Evolutionary conservation across 2,888 invertebrate genomes (phyloP).

Genomic region (Petrophora chlorosata): DNA sequence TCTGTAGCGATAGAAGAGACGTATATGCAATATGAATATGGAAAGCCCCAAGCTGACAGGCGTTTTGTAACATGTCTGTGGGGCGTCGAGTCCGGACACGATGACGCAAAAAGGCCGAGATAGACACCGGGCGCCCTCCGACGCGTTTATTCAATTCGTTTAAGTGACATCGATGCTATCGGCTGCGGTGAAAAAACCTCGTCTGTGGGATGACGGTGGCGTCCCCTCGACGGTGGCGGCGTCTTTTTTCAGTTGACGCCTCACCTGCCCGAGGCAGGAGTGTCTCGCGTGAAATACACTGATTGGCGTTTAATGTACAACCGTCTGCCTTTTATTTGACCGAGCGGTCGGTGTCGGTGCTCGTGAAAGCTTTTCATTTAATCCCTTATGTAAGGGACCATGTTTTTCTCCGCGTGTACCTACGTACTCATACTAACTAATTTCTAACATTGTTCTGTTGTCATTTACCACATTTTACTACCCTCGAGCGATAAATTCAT

Average conservation of each 20-base stretch:
- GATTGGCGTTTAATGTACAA: constrained; percentile 71
- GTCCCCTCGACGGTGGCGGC: constrained; percentile 56
- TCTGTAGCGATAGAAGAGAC: constrained; percentile 24
- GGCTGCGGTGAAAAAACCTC: constrained; percentile 76
- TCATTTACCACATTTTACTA: too few species aligned
- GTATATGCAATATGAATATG: constrained; percentile 33
- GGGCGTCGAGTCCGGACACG: constrained; percentile 45
- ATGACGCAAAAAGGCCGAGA: constrained; percentile 48
- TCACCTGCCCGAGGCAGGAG: constrained; percentile 71
- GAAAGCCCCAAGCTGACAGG: constrained; percentile 39
- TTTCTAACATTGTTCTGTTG: too few species aligned
- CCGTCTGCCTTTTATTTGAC: constrained; percentile 55
- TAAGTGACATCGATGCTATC: constrained; percentile 82
- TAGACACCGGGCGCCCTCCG: constrained; percentile 61
- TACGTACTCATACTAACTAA: too few species aligned
- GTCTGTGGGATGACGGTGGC: constrained; percentile 71
- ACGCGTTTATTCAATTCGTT: constrained; percentile 80
- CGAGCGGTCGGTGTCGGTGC: constrained; percentile 4
- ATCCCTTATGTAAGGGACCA: too few species aligned
- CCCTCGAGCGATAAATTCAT: too few species aligned
- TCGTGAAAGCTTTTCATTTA: not conserved
- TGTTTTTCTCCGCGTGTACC: too few species aligned
- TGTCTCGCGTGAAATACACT: constrained; percentile 65
- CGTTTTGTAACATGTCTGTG: constrained; percentile 43
- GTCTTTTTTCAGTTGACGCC: constrained; percentile 73